Conservation (phyloP, 2,113 vertebrate genomes). For the Rhea americana region DNA sequence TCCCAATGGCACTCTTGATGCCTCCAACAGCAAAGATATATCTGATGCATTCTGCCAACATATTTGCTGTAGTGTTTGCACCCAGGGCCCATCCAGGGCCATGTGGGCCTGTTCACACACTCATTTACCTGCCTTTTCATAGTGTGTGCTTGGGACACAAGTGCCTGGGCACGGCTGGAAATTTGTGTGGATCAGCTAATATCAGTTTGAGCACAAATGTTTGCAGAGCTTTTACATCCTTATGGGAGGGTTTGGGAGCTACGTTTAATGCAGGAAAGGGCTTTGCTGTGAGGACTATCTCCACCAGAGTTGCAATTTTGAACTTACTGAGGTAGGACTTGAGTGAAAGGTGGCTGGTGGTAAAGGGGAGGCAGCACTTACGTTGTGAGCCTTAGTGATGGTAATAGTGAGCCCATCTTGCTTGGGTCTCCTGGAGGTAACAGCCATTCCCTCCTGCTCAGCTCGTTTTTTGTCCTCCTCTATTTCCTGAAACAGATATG, state of each 20-base stretch:
- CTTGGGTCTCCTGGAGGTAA: slow-evolving; percentile 81
- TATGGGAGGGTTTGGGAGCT: neutral
- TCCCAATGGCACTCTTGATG: neutral
- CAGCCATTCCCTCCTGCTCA: slow-evolving; percentile 88
- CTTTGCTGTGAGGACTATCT: neutral
- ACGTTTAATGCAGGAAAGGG: neutral
- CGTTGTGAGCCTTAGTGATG: slow-evolving; percentile 89
- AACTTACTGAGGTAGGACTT: neutral
- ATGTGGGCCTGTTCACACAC: neutral
- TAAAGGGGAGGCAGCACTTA: slow-evolving; percentile 71
- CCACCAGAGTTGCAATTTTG: neutral
- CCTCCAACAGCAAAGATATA: neutral
- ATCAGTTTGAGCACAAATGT: neutral
- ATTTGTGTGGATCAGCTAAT: neutral
- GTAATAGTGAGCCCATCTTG: slow-evolving; percentile 92
- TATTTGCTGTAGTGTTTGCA: neutral
- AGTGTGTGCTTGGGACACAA: neutral
- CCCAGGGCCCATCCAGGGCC: neutral
- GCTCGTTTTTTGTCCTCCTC: slow-evolving; percentile 94
- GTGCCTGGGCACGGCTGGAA: neutral
- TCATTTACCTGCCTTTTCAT: neutral
- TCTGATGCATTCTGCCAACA: rapidly evolving
- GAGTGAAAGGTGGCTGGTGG: neutral
- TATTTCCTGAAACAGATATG: slow-evolving; percentile 85
- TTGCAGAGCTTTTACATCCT: neutral